A percentile compares a stretch with the other conserved stretches of the same genome.
Evolutionary conservation across 92 coral and sea anemone genomes (phyloP).

Genomic region (Heliopora coerulea): DNA sequence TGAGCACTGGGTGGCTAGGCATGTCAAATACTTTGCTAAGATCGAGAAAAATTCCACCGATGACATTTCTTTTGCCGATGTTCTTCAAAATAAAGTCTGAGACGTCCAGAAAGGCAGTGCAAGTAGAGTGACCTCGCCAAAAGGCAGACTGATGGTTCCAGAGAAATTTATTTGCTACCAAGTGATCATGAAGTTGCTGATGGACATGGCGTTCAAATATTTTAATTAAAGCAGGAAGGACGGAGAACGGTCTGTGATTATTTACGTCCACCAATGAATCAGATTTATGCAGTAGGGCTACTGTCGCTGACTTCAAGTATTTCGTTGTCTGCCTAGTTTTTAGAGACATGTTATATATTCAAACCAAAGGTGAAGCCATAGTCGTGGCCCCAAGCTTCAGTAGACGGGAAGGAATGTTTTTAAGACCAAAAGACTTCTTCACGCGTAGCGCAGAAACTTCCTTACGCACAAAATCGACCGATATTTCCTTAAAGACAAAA

Average conservation of each 20-base stretch:
- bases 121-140: constrained; percentile 48
- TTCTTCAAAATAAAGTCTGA: constrained; percentile 55
- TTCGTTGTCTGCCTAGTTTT: constrained; percentile 36
- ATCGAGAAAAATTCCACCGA: constrained; percentile 59
- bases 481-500: constrained; percentile 38
- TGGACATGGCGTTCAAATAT: constrained; percentile 53
- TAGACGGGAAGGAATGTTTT: constrained; percentile 49
- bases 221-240: constrained; percentile 57
- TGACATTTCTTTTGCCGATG: constrained; percentile 47
- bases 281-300: constrained; percentile 47
- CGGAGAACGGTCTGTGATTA: constrained; percentile 54
- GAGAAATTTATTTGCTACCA: constrained; percentile 46
- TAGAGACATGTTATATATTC: constrained; percentile 51
- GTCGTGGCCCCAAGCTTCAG: constrained; percentile 51
- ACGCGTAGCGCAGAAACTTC: constrained; percentile 44
- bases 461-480: constrained; percentile 55
- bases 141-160: constrained; percentile 57
- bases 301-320: constrained; percentile 56
- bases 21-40: too few relatives aligned
- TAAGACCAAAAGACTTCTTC: constrained; percentile 54
- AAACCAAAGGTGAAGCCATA: constrained; percentile 50
- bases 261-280: constrained; percentile 42
- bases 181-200: constrained; percentile 47
- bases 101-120: constrained; percentile 48
- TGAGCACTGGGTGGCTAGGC: too few relatives aligned